Base-by-base conservation (phyloP, 2,113 vertebrate genomes). In the Halcyon malimbica region DNA sequence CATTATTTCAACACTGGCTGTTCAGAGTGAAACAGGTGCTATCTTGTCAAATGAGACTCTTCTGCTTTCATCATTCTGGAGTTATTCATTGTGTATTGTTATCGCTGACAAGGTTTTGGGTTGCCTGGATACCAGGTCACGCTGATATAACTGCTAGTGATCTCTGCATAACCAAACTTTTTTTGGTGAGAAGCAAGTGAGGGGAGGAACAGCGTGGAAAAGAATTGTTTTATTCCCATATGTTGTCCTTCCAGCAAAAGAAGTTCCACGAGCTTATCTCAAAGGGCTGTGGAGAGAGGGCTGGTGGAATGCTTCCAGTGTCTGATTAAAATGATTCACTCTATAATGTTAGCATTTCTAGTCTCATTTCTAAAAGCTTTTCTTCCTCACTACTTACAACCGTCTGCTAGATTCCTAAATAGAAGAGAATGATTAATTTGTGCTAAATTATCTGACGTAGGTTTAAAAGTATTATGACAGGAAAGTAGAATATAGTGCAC, bases 71-170 rank as follows among this genome's bases (percentile, higher is more conserved):
- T 97, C 97, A 90, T n/a, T 76, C 80, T 16, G 1, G 76, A 97
- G 88, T 97, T 96, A 89, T 79, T 96, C 93, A 83, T 42, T 93
- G 96, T n/a, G 73, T 53, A 92, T 92, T 97, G 97, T 97, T 94
- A 91, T 92, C 39, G 26, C 94, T 92, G 96, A 97, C 89, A 85
- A 98, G 96, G 93, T 96, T 96, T 95, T 70, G 57, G 85, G 97
- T 98, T 98, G 97, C 98, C 97, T 96, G 87, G 97, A 98, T 97
- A 98, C 97, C 96, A 93, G 97, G 96, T 95, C 70, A 57, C 67
- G 93, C 96, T 82, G 89, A 53, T 94, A 78, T 18, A 70, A 63
- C 86, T 65, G 77, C 53, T 46, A 48, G 89, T 62, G 87, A 77
- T 96, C 94, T 95, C 83, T 87, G 81, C 94, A 93, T 93, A 95